These are phyloP conservation scores for Panorpa germanica DNA, from an alignment of 2,888 invertebrate genomes.

Conservation along the genomic window DNA sequence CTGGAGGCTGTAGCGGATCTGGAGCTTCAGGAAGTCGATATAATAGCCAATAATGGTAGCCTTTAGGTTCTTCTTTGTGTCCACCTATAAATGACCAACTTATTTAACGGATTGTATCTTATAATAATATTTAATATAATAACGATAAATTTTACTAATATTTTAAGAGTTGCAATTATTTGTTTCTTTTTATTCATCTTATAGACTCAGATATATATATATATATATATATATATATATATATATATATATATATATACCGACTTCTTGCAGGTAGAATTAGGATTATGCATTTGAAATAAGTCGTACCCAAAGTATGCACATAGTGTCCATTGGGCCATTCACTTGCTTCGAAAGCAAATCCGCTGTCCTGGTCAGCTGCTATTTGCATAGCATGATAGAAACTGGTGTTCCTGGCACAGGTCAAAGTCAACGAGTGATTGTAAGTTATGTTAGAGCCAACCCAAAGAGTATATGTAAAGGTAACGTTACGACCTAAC, in stretches of 20 bases:
- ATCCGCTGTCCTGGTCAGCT: constrained; percentile 49
- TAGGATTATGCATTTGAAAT: too few relatives aligned
- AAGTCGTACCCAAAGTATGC: constrained; percentile 70
- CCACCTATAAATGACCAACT: too few relatives aligned
- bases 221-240: too few relatives aligned
- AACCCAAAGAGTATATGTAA: constrained; percentile 76
- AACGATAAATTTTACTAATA: too few relatives aligned
- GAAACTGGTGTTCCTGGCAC: constrained; percentile 49
- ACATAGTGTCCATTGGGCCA: constrained; percentile 90
- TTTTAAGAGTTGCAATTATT: too few relatives aligned
- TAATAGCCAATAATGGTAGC: constrained; percentile 76
- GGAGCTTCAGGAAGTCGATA: constrained; percentile 67
- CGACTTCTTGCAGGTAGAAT: too few relatives aligned
- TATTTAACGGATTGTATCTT: too few relatives aligned
- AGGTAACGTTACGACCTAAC: constrained; percentile 52
- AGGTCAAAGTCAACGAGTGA: constrained; percentile 54
- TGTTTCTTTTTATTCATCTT: too few relatives aligned
- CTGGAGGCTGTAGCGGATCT: constrained; percentile 62
- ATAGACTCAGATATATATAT: too few relatives aligned
- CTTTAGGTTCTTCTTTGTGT: constrained; percentile 24
- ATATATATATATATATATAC: too few relatives aligned
- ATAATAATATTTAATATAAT: too few relatives aligned
- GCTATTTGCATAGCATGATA: constrained; percentile 69
- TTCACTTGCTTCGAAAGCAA: constrained; percentile 61
- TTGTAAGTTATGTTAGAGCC: constrained; percentile 71